A percentile compares a stretch with the other conserved stretches of the same genome.
Evolutionary conservation across 2,113 vertebrate species (phyloP).

Genomic region (Cettia cetti): DNA sequence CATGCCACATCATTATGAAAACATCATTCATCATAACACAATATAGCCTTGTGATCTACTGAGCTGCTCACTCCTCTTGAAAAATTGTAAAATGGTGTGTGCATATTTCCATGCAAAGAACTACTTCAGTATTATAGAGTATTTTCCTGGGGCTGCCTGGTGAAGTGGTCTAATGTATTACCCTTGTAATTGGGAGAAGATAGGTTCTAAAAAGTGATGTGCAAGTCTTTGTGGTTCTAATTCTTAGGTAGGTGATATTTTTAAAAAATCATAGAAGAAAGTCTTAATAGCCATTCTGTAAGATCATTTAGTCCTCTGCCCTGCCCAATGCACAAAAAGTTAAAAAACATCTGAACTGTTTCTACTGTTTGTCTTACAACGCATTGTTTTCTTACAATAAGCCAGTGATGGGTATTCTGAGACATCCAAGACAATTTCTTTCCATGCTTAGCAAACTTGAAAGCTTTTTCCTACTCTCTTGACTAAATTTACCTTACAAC

Average conservation of each 20-base stretch:
- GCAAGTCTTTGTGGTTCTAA: background rate
- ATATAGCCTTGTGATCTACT: conserved; percentile 63
- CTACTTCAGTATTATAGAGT: background rate
- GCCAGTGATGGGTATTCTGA: background rate
- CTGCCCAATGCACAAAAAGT: background rate
- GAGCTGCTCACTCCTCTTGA: conserved; percentile 44
- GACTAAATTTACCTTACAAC: background rate
- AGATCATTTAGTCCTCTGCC: background rate
- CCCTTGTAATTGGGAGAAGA: background rate
- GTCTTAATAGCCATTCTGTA: background rate
- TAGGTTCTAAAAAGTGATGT: background rate
- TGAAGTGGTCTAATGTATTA: background rate
- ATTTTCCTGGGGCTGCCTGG: background rate
- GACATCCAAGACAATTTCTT: background rate
- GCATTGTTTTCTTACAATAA: background rate
- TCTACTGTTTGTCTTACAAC: background rate
- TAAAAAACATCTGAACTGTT: background rate
- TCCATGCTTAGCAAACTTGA: background rate
- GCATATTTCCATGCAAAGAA: background rate
- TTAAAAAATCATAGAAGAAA: background rate
- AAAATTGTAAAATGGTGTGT: background rate
- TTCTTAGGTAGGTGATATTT: background rate
- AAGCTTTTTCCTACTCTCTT: background rate
- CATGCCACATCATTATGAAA: conserved; percentile 61
- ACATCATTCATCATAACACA: conserved; percentile 62